Conservation (phyloP, 2,113 vertebrate species). For the Otocyon megalotis region DNA sequence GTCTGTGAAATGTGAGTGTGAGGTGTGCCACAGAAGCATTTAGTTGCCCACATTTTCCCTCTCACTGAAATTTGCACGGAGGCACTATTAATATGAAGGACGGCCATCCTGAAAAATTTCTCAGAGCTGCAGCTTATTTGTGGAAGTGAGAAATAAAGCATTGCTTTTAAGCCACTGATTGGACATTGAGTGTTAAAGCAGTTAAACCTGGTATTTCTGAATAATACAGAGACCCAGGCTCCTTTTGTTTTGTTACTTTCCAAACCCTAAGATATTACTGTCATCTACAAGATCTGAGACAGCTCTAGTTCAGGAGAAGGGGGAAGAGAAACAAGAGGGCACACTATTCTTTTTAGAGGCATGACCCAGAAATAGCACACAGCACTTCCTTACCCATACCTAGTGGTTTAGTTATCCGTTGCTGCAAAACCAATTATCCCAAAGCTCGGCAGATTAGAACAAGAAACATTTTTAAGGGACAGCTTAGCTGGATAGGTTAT, state of each 20-base stretch:
- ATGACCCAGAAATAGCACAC: neutral
- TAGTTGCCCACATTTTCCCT: neutral
- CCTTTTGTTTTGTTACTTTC: neutral
- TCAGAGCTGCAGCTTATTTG: neutral
- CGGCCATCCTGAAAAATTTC: neutral
- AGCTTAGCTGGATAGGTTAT: neutral
- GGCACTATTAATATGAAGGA: neutral
- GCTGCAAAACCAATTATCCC: neutral
- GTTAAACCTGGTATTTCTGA: neutral
- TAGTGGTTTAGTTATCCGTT: neutral
- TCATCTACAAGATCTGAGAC: neutral
- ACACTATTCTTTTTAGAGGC: neutral
- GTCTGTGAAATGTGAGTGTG: neutral
- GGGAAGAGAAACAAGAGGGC: neutral
- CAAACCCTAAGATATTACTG: neutral
- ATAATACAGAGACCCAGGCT: neutral
- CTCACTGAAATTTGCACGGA: neutral
- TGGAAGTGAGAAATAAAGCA: neutral
- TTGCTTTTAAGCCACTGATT: neutral
- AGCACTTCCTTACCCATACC: neutral
- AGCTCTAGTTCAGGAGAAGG: neutral
- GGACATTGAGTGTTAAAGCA: neutral
- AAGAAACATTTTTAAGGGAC: neutral
- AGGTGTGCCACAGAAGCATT: neutral
- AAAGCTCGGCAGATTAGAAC: neutral